phyloP scores from a whole-genome alignment of 1,140 invertebrate species.

The Paracyclopina nana region DNA sequence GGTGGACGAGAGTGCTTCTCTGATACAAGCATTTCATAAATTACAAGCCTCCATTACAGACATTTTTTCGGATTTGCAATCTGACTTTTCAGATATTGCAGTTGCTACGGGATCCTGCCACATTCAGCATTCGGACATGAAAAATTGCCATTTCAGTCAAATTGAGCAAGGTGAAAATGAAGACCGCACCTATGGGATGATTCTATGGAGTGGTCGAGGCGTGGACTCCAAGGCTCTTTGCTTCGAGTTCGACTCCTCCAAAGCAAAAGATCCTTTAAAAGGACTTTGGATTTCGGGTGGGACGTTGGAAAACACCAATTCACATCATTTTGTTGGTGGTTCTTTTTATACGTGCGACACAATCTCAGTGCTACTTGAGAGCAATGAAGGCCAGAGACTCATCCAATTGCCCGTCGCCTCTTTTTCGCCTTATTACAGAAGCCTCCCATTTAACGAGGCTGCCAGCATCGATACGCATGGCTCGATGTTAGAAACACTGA shows the following conservation, averaged over 20 bases:
- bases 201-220: not conserved
- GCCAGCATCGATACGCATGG: not conserved
- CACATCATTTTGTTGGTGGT: not conserved
- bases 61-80: not conserved
- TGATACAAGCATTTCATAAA: conserved; percentile 56
- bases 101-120: too few species aligned
- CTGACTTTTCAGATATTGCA: too few species aligned
- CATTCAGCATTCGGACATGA: too few species aligned
- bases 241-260: not conserved
- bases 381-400: conserved; percentile 23
- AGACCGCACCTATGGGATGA: too few species aligned
- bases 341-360: conserved; percentile 53
- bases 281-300: not conserved
- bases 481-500: too few species aligned
- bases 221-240: not conserved
- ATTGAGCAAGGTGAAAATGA: too few species aligned
- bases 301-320: not conserved
- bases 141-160: too few species aligned
- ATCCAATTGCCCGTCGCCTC: conserved; percentile 23
- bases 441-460: not conserved
- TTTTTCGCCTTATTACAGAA: conserved; percentile 18
- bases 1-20: conserved; percentile 49
- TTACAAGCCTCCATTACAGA: conserved; percentile 41
- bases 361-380: conserved; percentile 44
- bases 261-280: not conserved